phyloP scores from a whole-genome alignment of 64 coral and sea anemone species.

The Acropora yongei region DNA sequence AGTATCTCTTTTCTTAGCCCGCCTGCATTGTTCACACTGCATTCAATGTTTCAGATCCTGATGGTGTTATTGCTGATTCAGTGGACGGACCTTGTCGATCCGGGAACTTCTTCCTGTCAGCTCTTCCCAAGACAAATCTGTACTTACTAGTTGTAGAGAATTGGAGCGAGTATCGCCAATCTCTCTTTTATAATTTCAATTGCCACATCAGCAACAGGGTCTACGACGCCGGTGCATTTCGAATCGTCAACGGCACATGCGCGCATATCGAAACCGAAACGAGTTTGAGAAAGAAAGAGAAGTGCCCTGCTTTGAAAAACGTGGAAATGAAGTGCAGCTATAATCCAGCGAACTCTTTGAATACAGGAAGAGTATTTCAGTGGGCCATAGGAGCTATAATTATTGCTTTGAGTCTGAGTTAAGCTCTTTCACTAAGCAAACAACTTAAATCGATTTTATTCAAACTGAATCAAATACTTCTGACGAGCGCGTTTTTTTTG shows the following conservation, averaged over 20 bases:
- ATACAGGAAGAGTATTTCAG: neutral
- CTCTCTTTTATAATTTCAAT: conserved; percentile 98
- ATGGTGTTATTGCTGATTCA: conserved; percentile 67
- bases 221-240: conserved; percentile 94
- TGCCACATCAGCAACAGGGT: conserved; percentile 94
- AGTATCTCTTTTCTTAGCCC: no score
- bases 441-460: neutral
- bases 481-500: no score
- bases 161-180: conserved; percentile 90
- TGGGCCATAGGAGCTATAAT: neutral
- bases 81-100: conserved; percentile 83
- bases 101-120: conserved; percentile 86
- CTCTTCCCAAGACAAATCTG: conserved; percentile 86
- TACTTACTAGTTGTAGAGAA: conserved; percentile 93
- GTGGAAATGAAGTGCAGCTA: conserved; percentile 89
- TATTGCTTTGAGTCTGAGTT: neutral
- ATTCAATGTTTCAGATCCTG: conserved; percentile 33
- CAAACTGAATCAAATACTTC: neutral
- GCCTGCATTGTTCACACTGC: no score
- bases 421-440: neutral
- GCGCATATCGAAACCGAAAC: conserved; percentile 86
- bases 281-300: conserved; percentile 81
- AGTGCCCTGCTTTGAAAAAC: conserved; percentile 84
- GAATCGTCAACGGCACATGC: conserved; percentile 98
- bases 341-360: conserved; percentile 49